Conservation (phyloP, 2,888 invertebrate genomes). For the Ormyrus thymus region DNA sequence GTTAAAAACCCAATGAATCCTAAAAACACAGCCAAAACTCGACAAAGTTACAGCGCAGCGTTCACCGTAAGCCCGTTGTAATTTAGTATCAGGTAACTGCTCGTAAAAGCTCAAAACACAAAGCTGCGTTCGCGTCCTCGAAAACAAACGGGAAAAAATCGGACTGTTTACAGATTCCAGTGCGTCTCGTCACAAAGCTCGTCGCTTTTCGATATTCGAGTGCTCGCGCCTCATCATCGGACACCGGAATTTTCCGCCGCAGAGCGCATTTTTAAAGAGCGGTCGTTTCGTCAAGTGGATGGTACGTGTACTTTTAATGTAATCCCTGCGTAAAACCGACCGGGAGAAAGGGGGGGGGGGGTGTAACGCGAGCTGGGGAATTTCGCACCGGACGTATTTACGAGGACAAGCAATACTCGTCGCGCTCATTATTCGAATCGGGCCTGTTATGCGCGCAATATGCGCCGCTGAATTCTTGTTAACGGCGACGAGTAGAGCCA, state of each 20-base stretch:
- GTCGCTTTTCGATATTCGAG: neutral
- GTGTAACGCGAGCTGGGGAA: neutral
- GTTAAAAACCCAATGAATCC: too few relatives aligned
- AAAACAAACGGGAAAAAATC: too few relatives aligned
- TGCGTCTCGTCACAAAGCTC: neutral
- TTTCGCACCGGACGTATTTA: constrained; percentile 15
- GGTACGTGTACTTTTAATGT: constrained; percentile 28
- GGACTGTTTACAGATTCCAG: neutral
- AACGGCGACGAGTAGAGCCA: too few relatives aligned
- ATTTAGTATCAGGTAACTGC: too few relatives aligned
- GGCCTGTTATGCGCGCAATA: neutral
- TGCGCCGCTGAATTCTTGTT: neutral
- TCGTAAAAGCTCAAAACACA: neutral
- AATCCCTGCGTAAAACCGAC: constrained; percentile 23
- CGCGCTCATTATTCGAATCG: constrained; percentile 14
- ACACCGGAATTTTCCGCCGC: neutral
- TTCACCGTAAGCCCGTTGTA: too few relatives aligned
- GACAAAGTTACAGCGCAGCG: too few relatives aligned
- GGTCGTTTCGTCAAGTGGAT: neutral
- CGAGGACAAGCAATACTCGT: constrained; percentile 1
- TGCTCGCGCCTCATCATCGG: neutral
- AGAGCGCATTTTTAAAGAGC: constrained; percentile 19
- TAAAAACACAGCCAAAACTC: too few relatives aligned
- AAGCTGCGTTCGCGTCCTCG: neutral
- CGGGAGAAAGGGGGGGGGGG: too few relatives aligned